Conservation (phyloP, 2,888 invertebrate species). For the Pogonocherus hispidulus region DNA sequence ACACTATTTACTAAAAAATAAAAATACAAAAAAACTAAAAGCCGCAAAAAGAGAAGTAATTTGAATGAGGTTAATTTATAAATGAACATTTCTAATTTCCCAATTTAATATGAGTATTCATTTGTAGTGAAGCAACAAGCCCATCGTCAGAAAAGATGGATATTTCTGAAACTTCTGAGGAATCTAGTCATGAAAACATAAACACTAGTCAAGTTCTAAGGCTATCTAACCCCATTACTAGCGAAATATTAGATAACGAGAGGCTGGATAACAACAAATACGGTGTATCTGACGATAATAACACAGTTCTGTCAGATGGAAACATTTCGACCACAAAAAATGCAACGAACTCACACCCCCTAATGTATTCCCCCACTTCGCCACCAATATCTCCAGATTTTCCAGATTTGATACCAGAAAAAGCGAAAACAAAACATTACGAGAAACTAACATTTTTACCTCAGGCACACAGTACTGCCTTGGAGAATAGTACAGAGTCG, state of each 20-base stretch:
- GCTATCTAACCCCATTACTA: constrained; percentile 40
- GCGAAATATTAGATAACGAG: constrained; percentile 46
- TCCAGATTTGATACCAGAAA: constrained; percentile 66
- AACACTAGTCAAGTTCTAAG: constrained; percentile 51
- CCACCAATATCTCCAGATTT: constrained; percentile 64
- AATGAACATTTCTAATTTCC: neutral
- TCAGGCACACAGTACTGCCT: constrained; percentile 60
- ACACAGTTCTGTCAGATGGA: constrained; percentile 16
- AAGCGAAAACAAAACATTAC: constrained; percentile 56
- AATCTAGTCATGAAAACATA: constrained; percentile 45
- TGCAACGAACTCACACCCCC: constrained; percentile 67
- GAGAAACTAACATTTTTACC: constrained; percentile 59
- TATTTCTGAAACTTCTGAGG: constrained; percentile 57
- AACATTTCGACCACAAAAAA: constrained; percentile 48
- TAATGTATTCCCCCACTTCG: constrained; percentile 65
- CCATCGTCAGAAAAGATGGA: constrained; percentile 58
- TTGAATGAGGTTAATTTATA: constrained; percentile 20
- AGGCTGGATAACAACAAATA: constrained; percentile 45
- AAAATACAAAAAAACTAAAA: neutral
- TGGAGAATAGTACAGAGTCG: constrained; percentile 51
- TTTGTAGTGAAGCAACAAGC: constrained; percentile 48
- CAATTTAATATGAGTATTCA: neutral
- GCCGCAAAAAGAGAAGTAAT: neutral
- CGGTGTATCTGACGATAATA: constrained; percentile 39
- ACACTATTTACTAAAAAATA: neutral